Base-by-base conservation (phyloP, 2,888 invertebrate genomes). In the Fragum sueziense region DNA sequence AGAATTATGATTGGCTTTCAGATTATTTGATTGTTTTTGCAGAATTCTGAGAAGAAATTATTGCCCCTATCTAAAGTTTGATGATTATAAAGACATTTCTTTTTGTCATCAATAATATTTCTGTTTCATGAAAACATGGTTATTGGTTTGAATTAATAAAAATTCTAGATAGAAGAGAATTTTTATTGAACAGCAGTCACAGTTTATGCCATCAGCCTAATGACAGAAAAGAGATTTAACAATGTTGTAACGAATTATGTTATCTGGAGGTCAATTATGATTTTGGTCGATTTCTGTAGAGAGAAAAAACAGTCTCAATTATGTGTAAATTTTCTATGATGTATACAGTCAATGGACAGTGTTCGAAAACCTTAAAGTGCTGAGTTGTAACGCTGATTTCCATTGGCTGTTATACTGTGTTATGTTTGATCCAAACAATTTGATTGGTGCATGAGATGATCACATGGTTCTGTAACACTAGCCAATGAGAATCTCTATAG, bases 401-500 rank as follows among this genome's bases (percentile, higher is more conserved):
- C 47, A 70, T 70, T 74, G 67, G 67, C 59, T 34, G 61, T 34
- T 11, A 70, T 57, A 33, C 17, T 34, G 25, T 71, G 71, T 57
- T 70, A 59, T 57, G 54, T 80, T 82, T 79, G 80, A 79, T 69
- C 75, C 61, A 78, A 76, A 74, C 54, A 69, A 61, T 83, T 70
- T 74, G 54, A 81, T 85, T 85, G 83, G 85, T 85, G 83, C 81
- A 83, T 76, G 74, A 82, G 78, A 72, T 82, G 82, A 77, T 85
- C 85, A 85, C 79, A 78, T 85, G 78, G 71, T 69, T 67, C 65
- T 70, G 57, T 67, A 59, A 29, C 22, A 29, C 22, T 33, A 59
- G 79, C 76, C 82, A 79, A 79, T 82, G 79, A 79, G 76, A 79
- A 79, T 79, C 79, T 76, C 70, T 68, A 20, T 61, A 61, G 25